Evolutionary conservation across 2,113 vertebrate species (phyloP).

Genomic region (Ptilonorhynchus violaceus): DNA sequence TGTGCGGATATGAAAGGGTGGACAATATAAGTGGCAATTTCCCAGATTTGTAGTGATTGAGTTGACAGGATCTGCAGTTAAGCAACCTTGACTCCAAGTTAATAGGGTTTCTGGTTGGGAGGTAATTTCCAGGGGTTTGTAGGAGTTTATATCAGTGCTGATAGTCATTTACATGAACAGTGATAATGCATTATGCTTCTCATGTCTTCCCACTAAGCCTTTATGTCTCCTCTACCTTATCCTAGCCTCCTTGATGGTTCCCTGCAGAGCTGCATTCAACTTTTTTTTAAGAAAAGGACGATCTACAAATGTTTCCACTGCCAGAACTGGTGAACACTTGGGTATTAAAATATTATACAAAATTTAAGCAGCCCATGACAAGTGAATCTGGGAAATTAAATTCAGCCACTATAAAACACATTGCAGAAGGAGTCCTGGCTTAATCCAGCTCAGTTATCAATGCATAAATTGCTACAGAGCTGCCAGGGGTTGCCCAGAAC

Average conservation of each 20-base stretch:
- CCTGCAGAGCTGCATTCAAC: neutral
- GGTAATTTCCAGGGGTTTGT: slow-evolving; percentile 39
- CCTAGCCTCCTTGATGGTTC: neutral
- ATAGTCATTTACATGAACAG: slow-evolving; percentile 48
- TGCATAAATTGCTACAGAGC: neutral
- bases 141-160: slow-evolving; percentile 38
- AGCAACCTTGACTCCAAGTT: slow-evolving; percentile 60
- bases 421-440: neutral
- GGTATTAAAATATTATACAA: neutral
- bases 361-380: neutral
- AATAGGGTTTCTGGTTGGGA: slow-evolving; percentile 49
- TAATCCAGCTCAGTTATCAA: neutral
- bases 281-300: neutral
- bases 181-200: slow-evolving; percentile 33
- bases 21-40: neutral
- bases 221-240: slow-evolving; percentile 17
- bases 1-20: neutral
- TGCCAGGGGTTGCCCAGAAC: neutral
- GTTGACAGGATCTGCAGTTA: slow-evolving; percentile 45
- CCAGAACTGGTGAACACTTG: neutral
- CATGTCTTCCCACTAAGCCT: neutral
- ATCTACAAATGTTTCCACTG: slow-evolving; percentile 1
- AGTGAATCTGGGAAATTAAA: neutral
- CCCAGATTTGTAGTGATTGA: slow-evolving; percentile 35
- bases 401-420: neutral